Percentiles rank a stretch among this genome's conserved stretches.
Evolutionary conservation across 1,140 invertebrate species (phyloP).

Genomic region (Papilio dardanus): DNA sequence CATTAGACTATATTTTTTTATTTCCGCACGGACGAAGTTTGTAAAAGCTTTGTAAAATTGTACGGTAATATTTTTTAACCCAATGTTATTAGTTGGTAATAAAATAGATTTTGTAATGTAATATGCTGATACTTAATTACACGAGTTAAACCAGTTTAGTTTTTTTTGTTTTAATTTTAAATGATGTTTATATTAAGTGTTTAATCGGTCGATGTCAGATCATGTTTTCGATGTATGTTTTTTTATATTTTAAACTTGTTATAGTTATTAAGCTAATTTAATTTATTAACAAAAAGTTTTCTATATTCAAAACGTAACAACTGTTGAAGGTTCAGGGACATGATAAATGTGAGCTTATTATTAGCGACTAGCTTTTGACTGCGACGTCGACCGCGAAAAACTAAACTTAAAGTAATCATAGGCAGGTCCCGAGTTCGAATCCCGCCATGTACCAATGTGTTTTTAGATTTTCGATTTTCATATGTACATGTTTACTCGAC

Average conservation of each 20-base stretch:
- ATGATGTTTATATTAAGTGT: background rate
- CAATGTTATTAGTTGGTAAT: background rate
- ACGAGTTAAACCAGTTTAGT: background rate
- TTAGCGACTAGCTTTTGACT: too few relatives aligned
- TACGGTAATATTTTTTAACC: background rate
- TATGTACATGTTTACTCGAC: too few relatives aligned
- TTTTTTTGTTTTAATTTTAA: background rate
- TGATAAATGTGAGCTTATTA: background rate
- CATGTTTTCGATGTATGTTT: background rate
- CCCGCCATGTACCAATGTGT: too few relatives aligned
- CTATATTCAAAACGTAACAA: background rate
- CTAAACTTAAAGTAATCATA: too few relatives aligned
- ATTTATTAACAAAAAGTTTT: background rate
- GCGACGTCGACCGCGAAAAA: too few relatives aligned
- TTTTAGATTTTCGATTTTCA: too few relatives aligned
- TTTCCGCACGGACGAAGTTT: background rate
- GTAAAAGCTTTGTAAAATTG: background rate
- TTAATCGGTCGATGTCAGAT: background rate
- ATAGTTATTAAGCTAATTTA: background rate
- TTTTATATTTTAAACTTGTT: constrained; percentile 3
- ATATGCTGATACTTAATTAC: background rate
- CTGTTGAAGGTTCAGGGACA: background rate
- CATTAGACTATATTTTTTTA: too few relatives aligned
- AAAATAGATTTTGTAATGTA: background rate
- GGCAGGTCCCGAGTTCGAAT: too few relatives aligned